Evolutionary conservation across 2,113 vertebrate genomes (phyloP), one percentile per base, ranked within the genome.

Genomic region (Ageneiosus marmoratus): DNA sequence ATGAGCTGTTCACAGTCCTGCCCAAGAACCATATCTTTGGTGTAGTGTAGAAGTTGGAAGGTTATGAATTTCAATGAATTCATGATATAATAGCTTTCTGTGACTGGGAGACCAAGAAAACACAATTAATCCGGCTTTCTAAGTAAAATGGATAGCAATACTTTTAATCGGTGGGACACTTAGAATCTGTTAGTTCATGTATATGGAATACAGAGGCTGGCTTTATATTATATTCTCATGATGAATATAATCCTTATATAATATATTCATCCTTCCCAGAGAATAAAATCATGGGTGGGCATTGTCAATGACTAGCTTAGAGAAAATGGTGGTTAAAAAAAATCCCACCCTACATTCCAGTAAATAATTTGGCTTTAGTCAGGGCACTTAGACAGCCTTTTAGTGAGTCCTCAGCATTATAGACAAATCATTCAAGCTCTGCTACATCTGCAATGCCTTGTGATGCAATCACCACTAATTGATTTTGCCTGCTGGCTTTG

Each of bases 401-500:
- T 18, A 34, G 24, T 56, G 20, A 41, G 62, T 11, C 46, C 15
- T 56, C 13, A 6, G 15, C 18, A 58, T 81, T 18, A 56, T 5
- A 74, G 53, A 73, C 67, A 56, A 73, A 46, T 37, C 53, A 56
- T 34, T 29, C 53, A 20, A 62, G 72, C 44, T 51, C 44, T 63
- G 55, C n/a, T 34, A 51, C 81, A 82, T 75, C 72, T 62, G 56
- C 29, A 34, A 65, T 34, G 16, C 75, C 32, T 72, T 5, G 6
- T 34, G 63, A 60, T 1, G n/a, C 62, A 32, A 76, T 32, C 72
- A 76, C 81, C 74, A 29, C 46, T 60, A 84, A 84, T 53, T 65
- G 32, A 80, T 84, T 80, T 44, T 32, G 58, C 29, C 69, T 76
- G 65, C 50, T 67, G 79, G 34, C 70, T 76, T n/a, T 46, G 34